Percentiles rank a stretch among this genome's conserved stretches.
Evolutionary conservation across 2,113 vertebrate genomes (phyloP).

Genomic region (Oncorhynchus keta): DNA sequence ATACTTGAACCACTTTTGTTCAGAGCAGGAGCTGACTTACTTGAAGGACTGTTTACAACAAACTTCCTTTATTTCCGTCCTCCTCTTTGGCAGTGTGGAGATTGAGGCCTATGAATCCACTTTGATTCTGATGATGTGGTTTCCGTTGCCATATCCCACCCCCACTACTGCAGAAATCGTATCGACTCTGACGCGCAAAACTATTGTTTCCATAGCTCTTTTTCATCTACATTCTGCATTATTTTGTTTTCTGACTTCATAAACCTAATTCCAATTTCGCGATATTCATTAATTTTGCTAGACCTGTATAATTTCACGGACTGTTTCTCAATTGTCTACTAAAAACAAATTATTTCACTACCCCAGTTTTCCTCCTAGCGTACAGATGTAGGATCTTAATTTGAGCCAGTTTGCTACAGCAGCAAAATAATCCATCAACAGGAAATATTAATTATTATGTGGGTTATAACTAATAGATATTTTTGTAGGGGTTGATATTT

Average conservation of each 20-base stretch:
- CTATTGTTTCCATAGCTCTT: conserved; percentile 6
- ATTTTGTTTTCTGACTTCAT: conserved; percentile 6
- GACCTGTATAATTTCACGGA: conserved; percentile 5
- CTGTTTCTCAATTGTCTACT: conserved; percentile 1
- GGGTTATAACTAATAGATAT: too few species aligned
- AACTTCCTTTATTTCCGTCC: conserved; percentile 29
- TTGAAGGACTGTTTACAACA: too few species aligned
- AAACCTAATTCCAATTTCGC: conserved; percentile 23
- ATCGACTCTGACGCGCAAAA: background rate
- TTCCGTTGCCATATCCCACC: too few species aligned
- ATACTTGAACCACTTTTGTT: background rate
- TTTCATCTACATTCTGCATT: conserved; percentile 29
- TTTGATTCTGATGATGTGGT: conserved; percentile 11
- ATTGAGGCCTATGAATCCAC: conserved; percentile 35
- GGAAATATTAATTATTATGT: too few species aligned
- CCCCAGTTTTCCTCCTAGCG: background rate
- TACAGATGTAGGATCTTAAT: too few species aligned
- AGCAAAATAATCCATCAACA: too few species aligned
- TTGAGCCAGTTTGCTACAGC: too few species aligned
- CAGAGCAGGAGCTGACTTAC: too few species aligned
- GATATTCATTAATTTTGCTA: conserved; percentile 19
- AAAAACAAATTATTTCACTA: conserved; percentile 10
- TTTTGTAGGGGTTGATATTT: too few species aligned
- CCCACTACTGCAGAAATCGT: too few species aligned
- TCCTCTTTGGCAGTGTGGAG: conserved; percentile 29